Conservation (phyloP, 2,888 invertebrate species). For the Polydrusus cervinus region DNA sequence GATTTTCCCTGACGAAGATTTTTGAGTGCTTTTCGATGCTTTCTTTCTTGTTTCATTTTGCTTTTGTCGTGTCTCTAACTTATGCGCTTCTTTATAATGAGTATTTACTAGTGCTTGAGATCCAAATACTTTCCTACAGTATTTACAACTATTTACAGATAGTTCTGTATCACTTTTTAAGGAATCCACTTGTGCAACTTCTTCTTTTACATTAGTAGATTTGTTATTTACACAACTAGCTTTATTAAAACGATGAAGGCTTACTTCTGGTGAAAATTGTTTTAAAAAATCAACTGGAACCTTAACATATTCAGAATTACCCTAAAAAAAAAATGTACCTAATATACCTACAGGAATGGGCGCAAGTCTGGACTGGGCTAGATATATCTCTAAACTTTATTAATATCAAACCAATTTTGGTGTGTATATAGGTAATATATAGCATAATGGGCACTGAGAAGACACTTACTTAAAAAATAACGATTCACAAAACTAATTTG, state of each 20-base stretch:
- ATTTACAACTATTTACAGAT: conserved; percentile 9
- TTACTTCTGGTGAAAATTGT: conserved; percentile 19
- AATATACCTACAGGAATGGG: no score
- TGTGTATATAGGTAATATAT: no score
- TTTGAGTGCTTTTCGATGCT: neutral
- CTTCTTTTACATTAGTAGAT: neutral
- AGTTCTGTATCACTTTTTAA: neutral
- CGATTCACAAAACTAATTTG: no score
- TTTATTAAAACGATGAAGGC: neutral
- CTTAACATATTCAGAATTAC: conserved; percentile 13
- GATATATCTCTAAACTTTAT: no score
- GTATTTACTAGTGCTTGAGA: conserved; percentile 18
- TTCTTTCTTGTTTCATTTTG: neutral
- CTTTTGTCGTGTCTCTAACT: neutral
- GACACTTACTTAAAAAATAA: no score
- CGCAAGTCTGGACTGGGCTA: no score
- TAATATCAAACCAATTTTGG: no score
- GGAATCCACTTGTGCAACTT: neutral
- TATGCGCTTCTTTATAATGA: conserved; percentile 26
- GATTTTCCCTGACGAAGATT: neutral
- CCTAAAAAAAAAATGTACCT: conserved; percentile 25
- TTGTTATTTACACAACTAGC: neutral
- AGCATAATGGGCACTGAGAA: no score
- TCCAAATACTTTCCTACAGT: conserved; percentile 29
- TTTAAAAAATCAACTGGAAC: conserved; percentile 27